Base-by-base conservation (phyloP, 1,140 invertebrate species). In the Melipona quadrifasciata region DNA sequence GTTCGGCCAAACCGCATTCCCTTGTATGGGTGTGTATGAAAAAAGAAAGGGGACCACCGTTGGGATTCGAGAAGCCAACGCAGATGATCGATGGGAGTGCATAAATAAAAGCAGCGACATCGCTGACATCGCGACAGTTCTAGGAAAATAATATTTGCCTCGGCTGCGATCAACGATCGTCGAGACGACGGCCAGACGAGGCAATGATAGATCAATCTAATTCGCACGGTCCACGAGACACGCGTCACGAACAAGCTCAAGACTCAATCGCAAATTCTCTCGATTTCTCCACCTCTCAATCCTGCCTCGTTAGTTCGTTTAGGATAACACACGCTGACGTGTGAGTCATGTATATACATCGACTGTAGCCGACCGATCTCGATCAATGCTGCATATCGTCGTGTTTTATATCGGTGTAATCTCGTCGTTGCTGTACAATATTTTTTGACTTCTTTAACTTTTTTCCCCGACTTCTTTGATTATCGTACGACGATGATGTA, bases 171-270 rank as follows among this genome's bases (percentile, higher is more conserved):
- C 90, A 91, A 85, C 91, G 90, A 92, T 88, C 93, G 92, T 88
- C 93, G 92, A 94, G 93, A 94, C 93, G 90, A 85, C 88, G 74
- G 92, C 93, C 93, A 94, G 93, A 94, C 93, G 90, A 92, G 90
- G 89, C 92, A 94, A 94, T 94, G 92, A 93, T 93, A 92, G 93
- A 94, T 93, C 92, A 94, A 94, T 94, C 93, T 93, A 93, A 94
- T 93, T 94, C 91, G 90, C 88, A 91, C 91, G 91, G 89, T 90
- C 90, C 89, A 47, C 39, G 90, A 90, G 91, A 92, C 91, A 89
- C 89, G 86, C 87, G 89, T 88, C 89, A 90, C 82, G 87, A 81
- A 75, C 77, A 51, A 79, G 74, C 68, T 73, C 78, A 70, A 65
- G 5, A 5, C 64, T 64, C 61, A 14, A 64, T 16, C 79, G 84